Percentiles rank a stretch among this genome's conserved stretches.
Conservation (phyloP, 2,113 vertebrate species). For the Pygathrix nemaeus region DNA sequence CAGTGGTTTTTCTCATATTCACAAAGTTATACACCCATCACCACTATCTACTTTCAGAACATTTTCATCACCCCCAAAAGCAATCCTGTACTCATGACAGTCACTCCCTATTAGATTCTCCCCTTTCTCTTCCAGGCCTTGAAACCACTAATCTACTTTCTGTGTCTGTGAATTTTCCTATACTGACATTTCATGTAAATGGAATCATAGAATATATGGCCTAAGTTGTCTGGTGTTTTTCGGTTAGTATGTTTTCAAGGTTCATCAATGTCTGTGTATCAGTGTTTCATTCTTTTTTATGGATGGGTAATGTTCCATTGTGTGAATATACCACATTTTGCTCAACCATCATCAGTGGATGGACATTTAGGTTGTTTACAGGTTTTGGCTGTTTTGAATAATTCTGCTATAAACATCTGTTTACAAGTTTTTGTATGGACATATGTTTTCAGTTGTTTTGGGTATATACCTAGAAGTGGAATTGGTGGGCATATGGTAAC, state of each 20-base stretch:
- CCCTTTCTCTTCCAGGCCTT: not conserved
- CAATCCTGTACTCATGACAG: not conserved
- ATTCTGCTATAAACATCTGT: not conserved
- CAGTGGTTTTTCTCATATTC: not conserved
- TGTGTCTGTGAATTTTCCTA: not conserved
- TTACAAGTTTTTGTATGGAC: not conserved
- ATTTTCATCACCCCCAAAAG: not conserved
- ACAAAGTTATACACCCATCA: not conserved
- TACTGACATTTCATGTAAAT: constrained; percentile 14
- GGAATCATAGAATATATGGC: not conserved
- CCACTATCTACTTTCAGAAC: not conserved
- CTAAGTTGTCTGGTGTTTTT: constrained; percentile 35
- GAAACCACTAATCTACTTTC: not conserved
- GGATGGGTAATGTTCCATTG: not conserved
- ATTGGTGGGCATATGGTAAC: not conserved
- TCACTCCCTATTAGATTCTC: not conserved
- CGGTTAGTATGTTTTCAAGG: not conserved
- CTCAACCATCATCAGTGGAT: not conserved
- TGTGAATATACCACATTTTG: not conserved
- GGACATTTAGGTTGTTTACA: not conserved
- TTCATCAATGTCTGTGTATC: not conserved
- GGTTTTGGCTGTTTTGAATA: constrained; percentile 19
- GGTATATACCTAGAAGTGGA: not conserved
- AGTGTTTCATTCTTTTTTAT: not conserved
- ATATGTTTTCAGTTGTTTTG: not conserved